Percentiles rank a stretch among this genome's conserved stretches.
Evolutionary conservation across 2,888 invertebrate species (phyloP).

Genomic region (Erannis defoliaria): DNA sequence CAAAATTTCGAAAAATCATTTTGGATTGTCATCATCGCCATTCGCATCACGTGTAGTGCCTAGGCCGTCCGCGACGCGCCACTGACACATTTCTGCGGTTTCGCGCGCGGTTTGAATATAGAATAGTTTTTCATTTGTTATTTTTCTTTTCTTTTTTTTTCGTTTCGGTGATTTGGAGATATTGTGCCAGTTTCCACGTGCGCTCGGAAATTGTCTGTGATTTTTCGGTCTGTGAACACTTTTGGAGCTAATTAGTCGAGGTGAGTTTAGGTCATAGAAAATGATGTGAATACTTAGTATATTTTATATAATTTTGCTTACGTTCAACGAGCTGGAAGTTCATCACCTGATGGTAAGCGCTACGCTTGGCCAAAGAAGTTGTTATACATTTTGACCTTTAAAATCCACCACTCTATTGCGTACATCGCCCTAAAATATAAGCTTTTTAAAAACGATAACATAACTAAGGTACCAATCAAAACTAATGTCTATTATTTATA

Average conservation of each 20-base stretch:
- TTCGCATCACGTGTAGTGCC: conserved; percentile 74
- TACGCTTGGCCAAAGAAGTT: not conserved
- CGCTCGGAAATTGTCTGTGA: conserved; percentile 59
- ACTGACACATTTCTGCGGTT: conserved; percentile 84
- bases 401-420: not conserved
- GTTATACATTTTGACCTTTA: not conserved
- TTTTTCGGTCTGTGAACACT: conserved; percentile 52
- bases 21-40: conserved; percentile 65
- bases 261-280: conserved; percentile 58
- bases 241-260: conserved; percentile 58
- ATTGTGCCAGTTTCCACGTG: conserved; percentile 68
- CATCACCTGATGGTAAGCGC: not conserved
- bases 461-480: no score
- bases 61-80: conserved; percentile 82
- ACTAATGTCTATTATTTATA: no score
- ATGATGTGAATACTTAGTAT: not conserved
- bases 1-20: conserved; percentile 74
- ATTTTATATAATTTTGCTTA: not conserved
- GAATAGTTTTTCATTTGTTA: conserved; percentile 70
- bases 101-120: conserved; percentile 83
- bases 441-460: no score
- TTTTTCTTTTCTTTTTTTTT: conserved; percentile 55
- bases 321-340: not conserved
- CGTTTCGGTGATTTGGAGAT: conserved; percentile 66
- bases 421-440: not conserved